A percentile compares a stretch with the other conserved stretches of the same genome.
phyloP scores from a whole-genome alignment of 2,888 invertebrate genomes.

The Bugula neritina region DNA sequence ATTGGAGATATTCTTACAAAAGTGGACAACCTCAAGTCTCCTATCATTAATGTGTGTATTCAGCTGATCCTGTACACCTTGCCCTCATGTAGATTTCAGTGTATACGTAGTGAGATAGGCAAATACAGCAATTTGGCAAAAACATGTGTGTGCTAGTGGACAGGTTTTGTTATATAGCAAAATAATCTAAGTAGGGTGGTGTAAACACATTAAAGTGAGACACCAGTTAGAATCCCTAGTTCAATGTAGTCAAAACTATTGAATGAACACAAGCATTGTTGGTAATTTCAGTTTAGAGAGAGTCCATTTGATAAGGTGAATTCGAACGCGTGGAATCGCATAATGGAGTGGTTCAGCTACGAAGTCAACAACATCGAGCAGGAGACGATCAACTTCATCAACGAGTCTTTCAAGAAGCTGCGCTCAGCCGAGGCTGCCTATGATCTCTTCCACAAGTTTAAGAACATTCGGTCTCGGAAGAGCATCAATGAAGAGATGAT shows the following conservation, averaged over 20 bases:
- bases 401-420: slow-evolving; percentile 27
- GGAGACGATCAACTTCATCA: slow-evolving; percentile 25
- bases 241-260: too few relatives aligned
- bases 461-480: slow-evolving; percentile 20
- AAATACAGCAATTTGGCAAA: too few relatives aligned
- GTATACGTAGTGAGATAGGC: too few relatives aligned
- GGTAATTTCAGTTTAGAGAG: slow-evolving; percentile 13
- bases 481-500: slow-evolving; percentile 28
- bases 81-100: too few relatives aligned
- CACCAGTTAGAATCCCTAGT: too few relatives aligned
- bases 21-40: slow-evolving; percentile 14
- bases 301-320: slow-evolving; percentile 25
- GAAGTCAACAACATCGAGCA: slow-evolving; percentile 18
- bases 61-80: too few relatives aligned
- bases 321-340: slow-evolving; percentile 8
- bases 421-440: slow-evolving; percentile 28
- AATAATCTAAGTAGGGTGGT: too few relatives aligned
- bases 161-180: too few relatives aligned
- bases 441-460: slow-evolving; percentile 27
- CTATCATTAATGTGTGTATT: not conserved
- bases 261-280: too few relatives aligned
- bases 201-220: too few relatives aligned
- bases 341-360: slow-evolving; percentile 17
- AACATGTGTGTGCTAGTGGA: too few relatives aligned
- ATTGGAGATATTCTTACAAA: not conserved